Conservation (phyloP, 92 coral and sea anemone species). For the Parazoanthus darwini region DNA sequence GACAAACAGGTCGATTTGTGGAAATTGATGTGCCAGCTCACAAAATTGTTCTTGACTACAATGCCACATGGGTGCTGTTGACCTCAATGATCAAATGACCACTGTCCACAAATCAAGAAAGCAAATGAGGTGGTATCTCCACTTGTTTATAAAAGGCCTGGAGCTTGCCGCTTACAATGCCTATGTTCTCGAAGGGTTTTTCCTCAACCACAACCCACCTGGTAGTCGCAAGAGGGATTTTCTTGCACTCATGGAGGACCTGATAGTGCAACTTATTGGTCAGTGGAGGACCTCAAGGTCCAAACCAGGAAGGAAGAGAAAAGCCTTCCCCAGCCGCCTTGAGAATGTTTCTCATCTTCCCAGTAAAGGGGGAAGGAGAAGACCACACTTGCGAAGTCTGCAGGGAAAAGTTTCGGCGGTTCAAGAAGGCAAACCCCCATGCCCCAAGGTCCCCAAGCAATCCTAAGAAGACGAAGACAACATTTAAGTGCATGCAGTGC, state of each 20-base stretch:
- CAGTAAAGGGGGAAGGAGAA: conserved; percentile 38
- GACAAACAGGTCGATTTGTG: conserved; percentile 39
- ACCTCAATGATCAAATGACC: conserved; percentile 46
- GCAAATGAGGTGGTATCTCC: conserved; percentile 54
- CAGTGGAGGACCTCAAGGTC: conserved; percentile 42
- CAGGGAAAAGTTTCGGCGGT: neutral
- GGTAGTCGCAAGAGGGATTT: conserved; percentile 45
- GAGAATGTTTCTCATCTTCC: conserved; percentile 42
- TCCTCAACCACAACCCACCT: conserved; percentile 39
- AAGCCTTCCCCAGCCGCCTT: conserved; percentile 26
- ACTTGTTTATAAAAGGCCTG: conserved; percentile 20
- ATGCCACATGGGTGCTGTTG: conserved; percentile 60
- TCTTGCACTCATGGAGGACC: conserved; percentile 45
- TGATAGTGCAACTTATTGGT: conserved; percentile 44
- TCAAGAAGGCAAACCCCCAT: conserved; percentile 9
- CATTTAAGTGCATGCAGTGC: neutral
- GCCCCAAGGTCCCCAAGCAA: conserved; percentile 1
- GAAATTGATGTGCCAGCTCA: conserved; percentile 32
- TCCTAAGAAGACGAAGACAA: neutral
- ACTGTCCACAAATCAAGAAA: conserved; percentile 21
- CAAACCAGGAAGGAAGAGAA: conserved; percentile 46
- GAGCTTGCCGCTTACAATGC: conserved; percentile 41
- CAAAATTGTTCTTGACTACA: conserved; percentile 43
- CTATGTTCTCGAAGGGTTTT: conserved; percentile 45
- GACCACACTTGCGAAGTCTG: neutral